Conservation (phyloP, 2,888 invertebrate genomes). For the Anorthoa munda region DNA sequence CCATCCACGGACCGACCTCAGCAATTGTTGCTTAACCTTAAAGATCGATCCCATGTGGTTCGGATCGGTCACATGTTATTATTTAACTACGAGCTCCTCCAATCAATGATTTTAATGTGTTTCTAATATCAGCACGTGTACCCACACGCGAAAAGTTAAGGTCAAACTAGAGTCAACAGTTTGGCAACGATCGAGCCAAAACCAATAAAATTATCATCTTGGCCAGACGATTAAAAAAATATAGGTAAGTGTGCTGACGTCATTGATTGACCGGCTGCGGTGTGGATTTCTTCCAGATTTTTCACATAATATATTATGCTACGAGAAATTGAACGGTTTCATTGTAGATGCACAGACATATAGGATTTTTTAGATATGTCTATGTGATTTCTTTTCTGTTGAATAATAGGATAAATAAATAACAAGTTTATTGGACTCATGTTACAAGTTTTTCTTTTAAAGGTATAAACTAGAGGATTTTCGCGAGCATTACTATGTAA, state of each 20-base stretch:
- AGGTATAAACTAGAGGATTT: too few species aligned
- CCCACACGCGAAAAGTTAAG: conserved; percentile 24
- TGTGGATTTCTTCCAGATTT: background rate
- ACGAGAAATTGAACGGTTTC: background rate
- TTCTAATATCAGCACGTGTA: conserved; percentile 19
- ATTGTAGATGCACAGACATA: background rate
- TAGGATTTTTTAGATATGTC: too few species aligned
- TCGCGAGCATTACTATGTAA: too few species aligned
- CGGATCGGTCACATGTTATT: too few species aligned
- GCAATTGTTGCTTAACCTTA: background rate
- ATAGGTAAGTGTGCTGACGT: conserved; percentile 9
- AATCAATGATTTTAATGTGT: conserved; percentile 10
- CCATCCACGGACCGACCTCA: background rate
- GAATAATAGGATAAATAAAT: too few species aligned
- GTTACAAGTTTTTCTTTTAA: too few species aligned
- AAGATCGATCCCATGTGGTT: background rate
- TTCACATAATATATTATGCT: too few species aligned
- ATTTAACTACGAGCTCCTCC: background rate
- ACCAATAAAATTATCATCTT: conserved; percentile 40
- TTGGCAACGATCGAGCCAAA: conserved; percentile 27
- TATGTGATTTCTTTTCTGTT: too few species aligned
- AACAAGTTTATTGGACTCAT: too few species aligned
- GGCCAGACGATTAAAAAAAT: conserved; percentile 48
- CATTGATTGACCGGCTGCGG: conserved; percentile 9
- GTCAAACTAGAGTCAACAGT: conserved; percentile 36